Conservation (phyloP, 2,113 vertebrate species). For the Trogon surrucura region DNA sequence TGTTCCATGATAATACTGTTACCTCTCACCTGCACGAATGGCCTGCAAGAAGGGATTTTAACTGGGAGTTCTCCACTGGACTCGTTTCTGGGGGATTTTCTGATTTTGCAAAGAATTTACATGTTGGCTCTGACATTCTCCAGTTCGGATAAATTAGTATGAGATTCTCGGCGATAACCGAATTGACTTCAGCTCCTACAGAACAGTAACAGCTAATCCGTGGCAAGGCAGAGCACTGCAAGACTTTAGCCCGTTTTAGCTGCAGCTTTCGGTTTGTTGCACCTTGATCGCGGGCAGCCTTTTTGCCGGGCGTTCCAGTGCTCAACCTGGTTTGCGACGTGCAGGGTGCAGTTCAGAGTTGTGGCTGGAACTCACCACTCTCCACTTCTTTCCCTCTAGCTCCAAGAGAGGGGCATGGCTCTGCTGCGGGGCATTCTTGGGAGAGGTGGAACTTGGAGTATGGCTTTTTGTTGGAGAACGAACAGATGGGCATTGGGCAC, state of each 20-base stretch:
- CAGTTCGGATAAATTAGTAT: not conserved
- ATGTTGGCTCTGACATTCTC: not conserved
- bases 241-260: not conserved
- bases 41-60: not conserved
- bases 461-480: slow-evolving; percentile 79
- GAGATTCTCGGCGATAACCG: not conserved
- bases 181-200: not conserved
- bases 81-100: not conserved
- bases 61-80: not conserved
- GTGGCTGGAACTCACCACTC: slow-evolving; percentile 84
- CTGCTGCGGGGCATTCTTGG: slow-evolving; percentile 66
- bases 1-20: not conserved
- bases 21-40: not conserved
- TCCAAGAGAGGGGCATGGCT: slow-evolving; percentile 85
- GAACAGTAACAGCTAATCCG: not conserved
- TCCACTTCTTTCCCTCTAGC: slow-evolving; percentile 98
- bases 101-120: not conserved
- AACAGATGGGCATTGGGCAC: slow-evolving; percentile 74
- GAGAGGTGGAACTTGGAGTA: slow-evolving; percentile 52
- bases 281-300: not conserved
- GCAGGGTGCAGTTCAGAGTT: not conserved
- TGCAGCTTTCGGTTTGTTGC: not conserved
- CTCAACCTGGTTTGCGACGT: not conserved
- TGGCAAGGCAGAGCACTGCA: not conserved
- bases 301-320: not conserved